Percentiles rank a stretch among this genome's conserved stretches.
Conservation (phyloP, 2,797 vertebrate species). For the Chaetodon trifasciatus region DNA sequence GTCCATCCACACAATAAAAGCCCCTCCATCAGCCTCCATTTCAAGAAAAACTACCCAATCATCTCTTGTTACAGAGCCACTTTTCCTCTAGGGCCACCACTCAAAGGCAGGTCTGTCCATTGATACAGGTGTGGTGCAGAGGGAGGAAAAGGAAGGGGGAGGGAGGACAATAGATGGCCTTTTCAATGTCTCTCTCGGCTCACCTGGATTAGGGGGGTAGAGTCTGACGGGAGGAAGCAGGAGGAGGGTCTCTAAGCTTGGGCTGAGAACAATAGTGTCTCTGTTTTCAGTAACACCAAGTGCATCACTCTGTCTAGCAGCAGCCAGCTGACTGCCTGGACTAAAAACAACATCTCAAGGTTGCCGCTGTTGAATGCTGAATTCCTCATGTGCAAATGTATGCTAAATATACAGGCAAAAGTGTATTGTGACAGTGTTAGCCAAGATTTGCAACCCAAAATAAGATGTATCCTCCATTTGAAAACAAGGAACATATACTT, state of each 20-base stretch:
- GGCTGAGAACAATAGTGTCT: conserved; percentile 73
- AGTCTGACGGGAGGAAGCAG: conserved; percentile 30
- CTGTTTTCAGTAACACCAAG: conserved; percentile 71
- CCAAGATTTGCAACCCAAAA: not conserved
- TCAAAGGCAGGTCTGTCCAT: conserved; percentile 73
- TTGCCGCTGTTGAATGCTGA: conserved; percentile 22
- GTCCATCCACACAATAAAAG: conserved; percentile 38
- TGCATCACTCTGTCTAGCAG: conserved; percentile 65
- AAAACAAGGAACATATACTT: not conserved
- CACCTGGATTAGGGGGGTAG: conserved; percentile 70
- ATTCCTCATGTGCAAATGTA: not conserved
- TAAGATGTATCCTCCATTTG: not conserved
- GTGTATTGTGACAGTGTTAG: not conserved
- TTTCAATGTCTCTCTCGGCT: conserved; percentile 63
- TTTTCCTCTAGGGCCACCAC: conserved; percentile 65
- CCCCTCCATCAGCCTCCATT: conserved; percentile 62
- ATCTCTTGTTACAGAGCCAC: conserved; percentile 73
- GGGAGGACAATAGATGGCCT: conserved; percentile 70
- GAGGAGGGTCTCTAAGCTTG: conserved; percentile 54
- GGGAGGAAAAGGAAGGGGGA: conserved; percentile 17
- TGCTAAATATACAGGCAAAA: not conserved
- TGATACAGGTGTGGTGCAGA: conserved; percentile 77
- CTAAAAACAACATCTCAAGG: conserved; percentile 46
- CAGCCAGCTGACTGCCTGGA: conserved; percentile 54
- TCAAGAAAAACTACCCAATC: conserved; percentile 70